These are phyloP conservation scores for Corydoras maculifer DNA, from an alignment of 2,113 vertebrate species.

Conservation along the genomic window DNA sequence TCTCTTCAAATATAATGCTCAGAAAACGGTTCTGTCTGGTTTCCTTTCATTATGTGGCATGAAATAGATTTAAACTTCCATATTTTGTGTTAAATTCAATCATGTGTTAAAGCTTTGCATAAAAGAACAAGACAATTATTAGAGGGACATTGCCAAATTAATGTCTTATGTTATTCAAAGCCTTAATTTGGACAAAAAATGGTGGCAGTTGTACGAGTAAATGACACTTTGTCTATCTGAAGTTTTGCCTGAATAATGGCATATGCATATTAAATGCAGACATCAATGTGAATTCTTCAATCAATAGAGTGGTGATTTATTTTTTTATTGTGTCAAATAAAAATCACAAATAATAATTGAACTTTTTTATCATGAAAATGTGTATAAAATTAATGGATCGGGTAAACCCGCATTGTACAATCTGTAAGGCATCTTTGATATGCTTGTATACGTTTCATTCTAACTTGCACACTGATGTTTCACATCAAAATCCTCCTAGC, in stretches of 20 bases:
- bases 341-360: constrained; percentile 22
- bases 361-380: constrained; percentile 40
- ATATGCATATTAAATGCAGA: neutral
- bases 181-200: constrained; percentile 38
- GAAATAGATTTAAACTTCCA: constrained; percentile 9
- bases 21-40: constrained; percentile 2
- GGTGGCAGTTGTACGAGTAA: constrained; percentile 12
- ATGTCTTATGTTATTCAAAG: constrained; percentile 32
- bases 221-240: neutral
- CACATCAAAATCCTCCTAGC: constrained; percentile 14
- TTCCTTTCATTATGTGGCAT: constrained; percentile 17
- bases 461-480: constrained; percentile 24
- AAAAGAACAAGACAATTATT: constrained; percentile 15
- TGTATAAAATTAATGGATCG: constrained; percentile 28
- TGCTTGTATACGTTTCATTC: neutral
- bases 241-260: constrained; percentile 1
- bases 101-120: constrained; percentile 18
- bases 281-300: constrained; percentile 28
- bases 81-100: constrained; percentile 13
- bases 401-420: constrained; percentile 41
- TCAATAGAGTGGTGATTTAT: constrained; percentile 43
- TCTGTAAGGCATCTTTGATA: constrained; percentile 33
- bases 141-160: constrained; percentile 31
- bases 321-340: constrained; percentile 42
- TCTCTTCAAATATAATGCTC: too few relatives aligned